These are phyloP conservation scores for Gasterosteus nipponicus DNA, from an alignment of 2,113 vertebrate species.

Conservation along the genomic window DNA sequence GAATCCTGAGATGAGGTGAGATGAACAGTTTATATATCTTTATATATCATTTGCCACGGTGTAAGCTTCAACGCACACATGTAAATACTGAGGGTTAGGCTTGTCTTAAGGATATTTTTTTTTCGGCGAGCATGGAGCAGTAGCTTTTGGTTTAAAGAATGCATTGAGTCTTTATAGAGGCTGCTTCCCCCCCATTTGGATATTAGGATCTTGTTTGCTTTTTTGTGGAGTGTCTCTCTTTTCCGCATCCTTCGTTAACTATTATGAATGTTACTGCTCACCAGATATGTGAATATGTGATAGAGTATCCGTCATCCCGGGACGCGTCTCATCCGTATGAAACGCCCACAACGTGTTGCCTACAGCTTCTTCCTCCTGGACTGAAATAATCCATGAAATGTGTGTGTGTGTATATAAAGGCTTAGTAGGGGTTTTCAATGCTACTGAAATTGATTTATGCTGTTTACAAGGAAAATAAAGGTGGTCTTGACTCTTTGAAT, in stretches of 20 bases:
- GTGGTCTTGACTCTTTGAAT: constrained; percentile 65
- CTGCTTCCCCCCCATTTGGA: constrained; percentile 54
- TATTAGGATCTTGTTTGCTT: constrained; percentile 56
- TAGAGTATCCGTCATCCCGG: constrained; percentile 48
- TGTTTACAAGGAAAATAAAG: constrained; percentile 81
- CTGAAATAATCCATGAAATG: constrained; percentile 68
- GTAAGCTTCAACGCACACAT: constrained; percentile 55
- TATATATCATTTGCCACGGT: constrained; percentile 33
- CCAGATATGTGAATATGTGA: constrained; percentile 53
- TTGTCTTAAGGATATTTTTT: constrained; percentile 18
- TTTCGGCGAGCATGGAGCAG: constrained; percentile 62
- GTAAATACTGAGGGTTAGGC: constrained; percentile 65
- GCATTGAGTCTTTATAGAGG: constrained; percentile 59
- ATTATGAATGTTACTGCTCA: constrained; percentile 73
- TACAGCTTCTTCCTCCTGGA: constrained; percentile 48
- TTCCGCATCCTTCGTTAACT: constrained; percentile 41
- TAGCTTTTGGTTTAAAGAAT: constrained; percentile 58
- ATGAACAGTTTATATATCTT: constrained; percentile 55
- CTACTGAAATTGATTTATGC: constrained; percentile 77
- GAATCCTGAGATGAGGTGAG: constrained; percentile 32
- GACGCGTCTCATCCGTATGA: constrained; percentile 57
- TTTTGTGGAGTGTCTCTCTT: constrained; percentile 19
- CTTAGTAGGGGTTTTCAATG: constrained; percentile 69
- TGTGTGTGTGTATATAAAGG: constrained; percentile 72
- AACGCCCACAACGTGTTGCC: constrained; percentile 55